Base-by-base conservation (phyloP, 2,888 invertebrate genomes). In the Machimus atricapillus region DNA sequence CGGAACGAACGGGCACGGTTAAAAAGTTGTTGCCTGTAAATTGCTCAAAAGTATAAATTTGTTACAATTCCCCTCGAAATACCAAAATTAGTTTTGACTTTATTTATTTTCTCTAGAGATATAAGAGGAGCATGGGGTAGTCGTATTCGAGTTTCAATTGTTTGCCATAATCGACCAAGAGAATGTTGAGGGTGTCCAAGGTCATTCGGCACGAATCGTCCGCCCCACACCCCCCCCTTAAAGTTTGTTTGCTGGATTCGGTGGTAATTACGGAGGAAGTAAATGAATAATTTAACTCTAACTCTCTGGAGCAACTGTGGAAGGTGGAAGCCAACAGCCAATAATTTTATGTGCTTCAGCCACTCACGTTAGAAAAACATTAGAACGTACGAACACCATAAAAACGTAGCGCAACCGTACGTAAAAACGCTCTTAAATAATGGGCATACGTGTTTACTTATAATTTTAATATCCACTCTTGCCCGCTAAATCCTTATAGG, bases 331-430 rank as follows among this genome's bases (percentile, higher is more conserved):
- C 66, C 66, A 66, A 66, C 23, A 27, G 66, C 66, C 66, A 66
- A 66, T 66, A 66, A 66, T 76, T 76, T 76, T n/a, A 37, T 76
- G 76, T 37, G 76, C 27, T 76, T 34, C 40, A 34, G 76, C 31
- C n/a, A 76, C 76, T 85, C 74, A 85, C 74, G 85, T 85, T 85
- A 43, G 74, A 74, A 74, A 37, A 85, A 73, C 85, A 85, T 74
- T 74, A 74, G 43, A 74, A 27, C 46, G 46, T 74, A 85, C 74
- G 85, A 73, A 79, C 31, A 56, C 34, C 74, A 74, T 85, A 74
- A 74, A 74, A 85, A 74, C 85, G 85, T 34, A 85, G 74, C 46
- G 16, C 16, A 23, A 27, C 37, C 46, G 23, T 82, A 58, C 34
- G 23, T 37, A 85, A 74, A 74, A 27, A 74, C 31, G 27, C 74